A percentile compares a stretch with the other conserved stretches of the same genome.
phyloP scores from a whole-genome alignment of 2,113 vertebrate genomes.

The Hipposideros armiger region DNA sequence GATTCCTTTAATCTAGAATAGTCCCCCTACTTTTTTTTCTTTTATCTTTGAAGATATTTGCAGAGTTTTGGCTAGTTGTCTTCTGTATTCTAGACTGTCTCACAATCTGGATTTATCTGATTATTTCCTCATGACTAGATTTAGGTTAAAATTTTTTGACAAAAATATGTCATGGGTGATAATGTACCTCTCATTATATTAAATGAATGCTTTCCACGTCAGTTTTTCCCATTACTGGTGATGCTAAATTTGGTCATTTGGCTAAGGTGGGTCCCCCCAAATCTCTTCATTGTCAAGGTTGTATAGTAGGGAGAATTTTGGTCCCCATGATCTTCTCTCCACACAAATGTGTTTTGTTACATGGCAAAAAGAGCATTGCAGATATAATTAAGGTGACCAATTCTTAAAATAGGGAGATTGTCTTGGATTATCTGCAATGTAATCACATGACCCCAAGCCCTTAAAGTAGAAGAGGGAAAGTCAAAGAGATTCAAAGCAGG shows the following conservation, averaged over 20 bases:
- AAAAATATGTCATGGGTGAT: not conserved
- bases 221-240: not conserved
- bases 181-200: not conserved
- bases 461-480: slow-evolving; percentile 41
- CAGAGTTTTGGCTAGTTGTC: slow-evolving; percentile 12
- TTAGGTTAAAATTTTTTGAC: not conserved
- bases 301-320: slow-evolving; percentile 11
- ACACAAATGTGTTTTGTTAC: not conserved
- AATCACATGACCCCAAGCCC: not conserved
- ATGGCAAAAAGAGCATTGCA: not conserved
- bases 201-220: not conserved
- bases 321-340: not conserved
- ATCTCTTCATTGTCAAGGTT: not conserved
- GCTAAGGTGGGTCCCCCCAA: not conserved
- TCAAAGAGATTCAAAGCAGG: slow-evolving; percentile 7
- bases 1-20: not conserved
- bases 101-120: not conserved
- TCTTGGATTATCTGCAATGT: not conserved
- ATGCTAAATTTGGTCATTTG: slow-evolving; percentile 4
- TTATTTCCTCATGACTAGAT: not conserved
- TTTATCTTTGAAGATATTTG: slow-evolving; percentile 44
- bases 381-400: slow-evolving; percentile 38
- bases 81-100: slow-evolving; percentile 20
- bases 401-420: slow-evolving; percentile 9
- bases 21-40: not conserved